Evolutionary conservation across 2,888 invertebrate genomes (phyloP), one percentile per base, ranked within the genome.

Genomic region (Epirrhoe alternata): DNA sequence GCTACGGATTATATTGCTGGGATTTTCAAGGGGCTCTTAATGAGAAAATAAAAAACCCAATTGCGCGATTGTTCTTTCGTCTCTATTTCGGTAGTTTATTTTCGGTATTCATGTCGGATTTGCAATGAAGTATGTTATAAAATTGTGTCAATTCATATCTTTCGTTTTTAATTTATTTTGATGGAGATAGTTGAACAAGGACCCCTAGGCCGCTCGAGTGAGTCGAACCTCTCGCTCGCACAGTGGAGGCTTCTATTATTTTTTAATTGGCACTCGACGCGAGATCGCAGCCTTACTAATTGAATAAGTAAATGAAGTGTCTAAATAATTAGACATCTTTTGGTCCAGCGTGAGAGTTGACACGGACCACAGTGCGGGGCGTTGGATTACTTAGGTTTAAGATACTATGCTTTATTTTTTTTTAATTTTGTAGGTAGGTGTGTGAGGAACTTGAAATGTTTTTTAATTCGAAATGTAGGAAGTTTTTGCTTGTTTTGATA

Each of bases 221-320:
- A 73, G 72, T 59, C 64, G 67, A 71, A 70, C 75, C 75, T 88
- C 84, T 85, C 86, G 74, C 86, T 87, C 82, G 81, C 85, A 86
- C 86, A 76, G 77, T 75, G 82, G 81, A 85, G 82, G 80, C 78
- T 82, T 86, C 89, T 86, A 88, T 90, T 89, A 89, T 90, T 89
- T 92, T 92, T 92, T 93, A 92, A 92, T 93, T 92, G 92, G 90
- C 87, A 89, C 92, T 92, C 82, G 71, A 75, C 80, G 81, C 80
- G 85, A 85, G 86, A 87, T 87, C 83, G 85, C 86, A 86, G 85
- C 84, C 86, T 87, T 88, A 82, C 87, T 90, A 89, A 91, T 92
- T 92, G 89, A 89, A 85, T 89, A 88, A 91, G 86, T 89, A 90
- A 89, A 91, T 90, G 86, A 89, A 90, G 89, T 90, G 86, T 87